phyloP scores from a whole-genome alignment of 2,888 invertebrate genomes.

The Dyspetes luteomarginatus region DNA sequence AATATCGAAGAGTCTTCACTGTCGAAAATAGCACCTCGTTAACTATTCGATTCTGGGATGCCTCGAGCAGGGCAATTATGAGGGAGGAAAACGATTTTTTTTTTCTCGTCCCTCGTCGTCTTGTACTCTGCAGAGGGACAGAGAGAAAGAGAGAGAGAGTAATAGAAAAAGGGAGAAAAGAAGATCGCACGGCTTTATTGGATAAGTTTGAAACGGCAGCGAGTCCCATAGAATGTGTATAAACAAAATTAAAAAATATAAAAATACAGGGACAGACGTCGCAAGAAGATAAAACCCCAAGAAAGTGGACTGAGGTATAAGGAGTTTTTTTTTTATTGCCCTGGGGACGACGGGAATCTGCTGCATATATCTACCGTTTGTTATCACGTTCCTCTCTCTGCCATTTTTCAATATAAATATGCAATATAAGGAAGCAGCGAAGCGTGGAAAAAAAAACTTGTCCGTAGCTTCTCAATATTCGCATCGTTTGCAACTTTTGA shows the following conservation, averaged over 20 bases:
- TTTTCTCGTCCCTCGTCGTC: background rate
- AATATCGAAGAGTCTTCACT: constrained; percentile 1
- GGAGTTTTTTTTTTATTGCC: constrained; percentile 30
- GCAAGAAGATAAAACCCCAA: background rate
- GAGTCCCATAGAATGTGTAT: constrained; percentile 21
- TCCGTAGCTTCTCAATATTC: constrained; percentile 33
- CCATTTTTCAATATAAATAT: constrained; percentile 5
- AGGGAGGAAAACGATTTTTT: background rate
- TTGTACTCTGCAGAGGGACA: background rate
- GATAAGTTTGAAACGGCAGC: constrained; percentile 44
- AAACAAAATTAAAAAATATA: constrained; percentile 43
- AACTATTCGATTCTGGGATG: constrained; percentile 2
- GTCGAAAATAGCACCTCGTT: constrained; percentile 11
- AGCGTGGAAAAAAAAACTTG: constrained; percentile 27
- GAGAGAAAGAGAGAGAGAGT: background rate
- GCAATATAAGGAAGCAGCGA: constrained; percentile 8
- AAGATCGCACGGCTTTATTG: constrained; percentile 38
- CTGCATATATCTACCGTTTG: constrained; percentile 11
- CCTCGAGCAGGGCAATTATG: background rate
- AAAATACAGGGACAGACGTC: background rate
- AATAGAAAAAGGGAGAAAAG: background rate
- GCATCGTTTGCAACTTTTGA: constrained; percentile 8
- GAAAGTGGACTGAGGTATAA: background rate
- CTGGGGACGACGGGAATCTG: background rate
- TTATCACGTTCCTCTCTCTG: constrained; percentile 6